phyloP scores from a whole-genome alignment of 2,797 vertebrate species.

The Coregonus sp. region DNA sequence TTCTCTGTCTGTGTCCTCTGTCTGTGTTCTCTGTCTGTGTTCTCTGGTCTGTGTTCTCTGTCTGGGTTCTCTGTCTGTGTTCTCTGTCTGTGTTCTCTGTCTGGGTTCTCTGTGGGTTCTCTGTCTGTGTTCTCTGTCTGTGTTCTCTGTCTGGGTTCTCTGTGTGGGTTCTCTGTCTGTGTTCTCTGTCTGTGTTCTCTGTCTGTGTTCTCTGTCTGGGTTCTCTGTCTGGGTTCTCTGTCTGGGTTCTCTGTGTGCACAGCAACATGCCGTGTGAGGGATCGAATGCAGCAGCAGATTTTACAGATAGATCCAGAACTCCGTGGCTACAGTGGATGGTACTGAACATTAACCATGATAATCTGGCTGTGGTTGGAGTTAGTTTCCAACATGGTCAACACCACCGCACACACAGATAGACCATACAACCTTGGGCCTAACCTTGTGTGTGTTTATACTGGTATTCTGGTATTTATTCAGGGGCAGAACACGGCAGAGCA shows the following conservation, averaged over 20 bases:
- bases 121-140: too few relatives aligned
- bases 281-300: neutral
- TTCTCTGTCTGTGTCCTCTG: too few relatives aligned
- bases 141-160: too few relatives aligned
- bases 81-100: too few relatives aligned
- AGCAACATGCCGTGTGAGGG: neutral
- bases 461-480: neutral
- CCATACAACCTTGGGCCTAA: slow-evolving; percentile 53
- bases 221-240: too few relatives aligned
- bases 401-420: slow-evolving; percentile 57
- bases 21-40: too few relatives aligned
- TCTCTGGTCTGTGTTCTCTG: too few relatives aligned
- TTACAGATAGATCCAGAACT: neutral
- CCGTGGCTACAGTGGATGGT: neutral
- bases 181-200: too few relatives aligned
- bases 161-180: neutral
- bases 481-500: neutral
- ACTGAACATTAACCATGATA: neutral
- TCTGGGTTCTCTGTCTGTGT: neutral
- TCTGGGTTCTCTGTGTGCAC: neutral
- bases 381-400: slow-evolving; percentile 52
- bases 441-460: slow-evolving; percentile 19
- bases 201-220: too few relatives aligned
- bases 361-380: neutral
- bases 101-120: too few relatives aligned